phyloP scores from a whole-genome alignment of 2,888 invertebrate species.

The Phortica okadai region DNA sequence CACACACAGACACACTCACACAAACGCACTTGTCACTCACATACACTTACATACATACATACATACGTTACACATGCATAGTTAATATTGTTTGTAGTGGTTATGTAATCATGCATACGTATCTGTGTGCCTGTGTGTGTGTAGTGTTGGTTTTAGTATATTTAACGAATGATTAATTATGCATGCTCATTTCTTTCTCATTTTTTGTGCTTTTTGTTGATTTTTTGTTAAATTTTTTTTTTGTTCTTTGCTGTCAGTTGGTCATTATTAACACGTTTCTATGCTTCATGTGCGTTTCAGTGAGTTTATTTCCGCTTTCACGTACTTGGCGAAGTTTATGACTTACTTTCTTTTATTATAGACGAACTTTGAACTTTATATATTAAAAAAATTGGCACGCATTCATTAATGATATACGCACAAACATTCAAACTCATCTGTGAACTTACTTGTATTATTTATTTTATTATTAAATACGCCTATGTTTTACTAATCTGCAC shows the following conservation, averaged over 20 bases:
- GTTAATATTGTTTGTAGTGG: not conserved
- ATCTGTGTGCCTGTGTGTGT: constrained; percentile 1
- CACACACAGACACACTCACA: constrained; percentile 28
- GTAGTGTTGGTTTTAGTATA: constrained; percentile 43
- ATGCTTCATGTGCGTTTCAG: not conserved
- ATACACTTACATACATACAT: not conserved
- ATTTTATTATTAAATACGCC: no score
- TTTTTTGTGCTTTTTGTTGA: not conserved
- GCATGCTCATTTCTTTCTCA: constrained; percentile 55
- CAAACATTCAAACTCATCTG: no score
- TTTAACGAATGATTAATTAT: constrained; percentile 69
- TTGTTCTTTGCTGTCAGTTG: constrained; percentile 40
- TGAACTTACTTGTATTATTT: no score
- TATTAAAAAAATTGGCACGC: not conserved
- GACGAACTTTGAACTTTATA: constrained; percentile 23
- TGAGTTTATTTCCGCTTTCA: not conserved
- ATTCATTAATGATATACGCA: no score
- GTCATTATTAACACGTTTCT: constrained; percentile 13
- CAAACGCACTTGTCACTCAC: constrained; percentile 10
- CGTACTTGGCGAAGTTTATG: not conserved
- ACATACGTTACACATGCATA: not conserved
- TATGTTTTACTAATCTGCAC: no score
- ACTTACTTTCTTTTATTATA: not conserved
- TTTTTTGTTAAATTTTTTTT: not conserved
- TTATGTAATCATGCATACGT: not conserved